Evolutionary conservation across 2,888 invertebrate genomes (phyloP).

Genomic region (Heteromurus nitidus): DNA sequence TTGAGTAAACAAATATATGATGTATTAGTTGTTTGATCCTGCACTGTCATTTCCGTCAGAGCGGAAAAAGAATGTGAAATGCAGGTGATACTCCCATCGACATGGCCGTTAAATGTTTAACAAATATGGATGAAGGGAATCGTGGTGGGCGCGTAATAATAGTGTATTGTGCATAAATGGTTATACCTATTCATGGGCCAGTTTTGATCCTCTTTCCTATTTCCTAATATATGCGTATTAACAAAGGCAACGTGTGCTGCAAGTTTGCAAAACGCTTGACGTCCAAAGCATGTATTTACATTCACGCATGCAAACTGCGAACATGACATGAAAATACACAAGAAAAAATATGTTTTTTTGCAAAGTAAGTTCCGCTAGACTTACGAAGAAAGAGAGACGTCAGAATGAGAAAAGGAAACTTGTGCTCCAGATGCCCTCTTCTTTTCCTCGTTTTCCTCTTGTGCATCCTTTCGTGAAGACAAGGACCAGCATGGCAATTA

Average conservation of each 20-base stretch:
- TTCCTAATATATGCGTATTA: neutral
- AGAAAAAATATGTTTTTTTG: neutral
- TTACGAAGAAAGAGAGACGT: neutral
- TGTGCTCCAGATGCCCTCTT: neutral
- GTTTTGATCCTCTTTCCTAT: neutral
- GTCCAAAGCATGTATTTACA: too few relatives aligned
- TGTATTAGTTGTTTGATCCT: constrained; percentile 30
- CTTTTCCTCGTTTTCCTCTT: neutral
- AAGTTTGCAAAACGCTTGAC: too few relatives aligned
- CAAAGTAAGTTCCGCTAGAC: neutral
- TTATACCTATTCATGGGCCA: neutral
- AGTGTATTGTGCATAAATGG: neutral
- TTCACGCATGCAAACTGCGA: too few relatives aligned
- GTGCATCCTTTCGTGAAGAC: neutral
- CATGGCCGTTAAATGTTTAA: neutral
- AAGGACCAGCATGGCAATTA: neutral
- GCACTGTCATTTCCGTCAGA: constrained; percentile 11
- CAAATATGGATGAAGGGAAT: neutral
- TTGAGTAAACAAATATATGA: constrained; percentile 15
- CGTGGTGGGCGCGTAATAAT: neutral
- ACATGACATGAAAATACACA: too few relatives aligned
- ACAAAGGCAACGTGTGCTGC: neutral
- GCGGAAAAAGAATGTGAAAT: neutral
- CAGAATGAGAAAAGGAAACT: neutral
- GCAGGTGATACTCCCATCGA: neutral